Conservation (phyloP, 2,113 vertebrate species). For the Xenopus laevis region DNA sequence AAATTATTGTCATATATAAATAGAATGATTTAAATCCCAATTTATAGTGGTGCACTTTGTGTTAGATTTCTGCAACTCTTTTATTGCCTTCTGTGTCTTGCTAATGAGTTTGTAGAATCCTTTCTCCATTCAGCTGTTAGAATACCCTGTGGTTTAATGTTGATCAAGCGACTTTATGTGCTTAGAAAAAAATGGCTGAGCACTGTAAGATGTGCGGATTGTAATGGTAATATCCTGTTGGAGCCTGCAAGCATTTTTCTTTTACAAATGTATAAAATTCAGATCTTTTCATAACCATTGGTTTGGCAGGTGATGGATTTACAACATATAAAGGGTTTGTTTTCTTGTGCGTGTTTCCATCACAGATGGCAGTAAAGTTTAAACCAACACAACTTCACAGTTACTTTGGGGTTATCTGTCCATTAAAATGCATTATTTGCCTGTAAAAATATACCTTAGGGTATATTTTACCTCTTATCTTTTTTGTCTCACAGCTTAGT, state of each 20-base stretch:
- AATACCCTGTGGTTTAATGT: neutral
- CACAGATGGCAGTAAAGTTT: conserved; percentile 16
- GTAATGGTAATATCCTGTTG: conserved; percentile 27
- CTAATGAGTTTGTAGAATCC: neutral
- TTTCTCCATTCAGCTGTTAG: neutral
- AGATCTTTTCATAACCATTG: conserved; percentile 33
- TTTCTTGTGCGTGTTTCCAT: conserved; percentile 25
- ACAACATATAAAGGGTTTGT: conserved; percentile 17
- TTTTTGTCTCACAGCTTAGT: conserved; percentile 61
- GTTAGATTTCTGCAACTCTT: too few relatives aligned
- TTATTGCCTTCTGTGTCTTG: too few relatives aligned
- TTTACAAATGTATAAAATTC: conserved; percentile 5
- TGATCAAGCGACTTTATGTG: conserved; percentile 19
- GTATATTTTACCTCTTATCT: conserved; percentile 21
- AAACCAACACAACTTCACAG: conserved; percentile 11
- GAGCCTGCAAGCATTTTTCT: conserved; percentile 13
- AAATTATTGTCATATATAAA: too few relatives aligned
- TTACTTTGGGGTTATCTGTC: conserved; percentile 34
- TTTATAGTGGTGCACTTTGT: too few relatives aligned
- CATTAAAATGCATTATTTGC: conserved; percentile 36
- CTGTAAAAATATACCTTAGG: conserved; percentile 21
- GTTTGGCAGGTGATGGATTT: conserved; percentile 24
- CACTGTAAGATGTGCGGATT: conserved; percentile 22
- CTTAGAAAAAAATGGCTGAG: conserved; percentile 10
- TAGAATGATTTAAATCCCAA: too few relatives aligned